Conservation (phyloP, 2,113 vertebrate species). For the Sclerurus mexicanus region DNA sequence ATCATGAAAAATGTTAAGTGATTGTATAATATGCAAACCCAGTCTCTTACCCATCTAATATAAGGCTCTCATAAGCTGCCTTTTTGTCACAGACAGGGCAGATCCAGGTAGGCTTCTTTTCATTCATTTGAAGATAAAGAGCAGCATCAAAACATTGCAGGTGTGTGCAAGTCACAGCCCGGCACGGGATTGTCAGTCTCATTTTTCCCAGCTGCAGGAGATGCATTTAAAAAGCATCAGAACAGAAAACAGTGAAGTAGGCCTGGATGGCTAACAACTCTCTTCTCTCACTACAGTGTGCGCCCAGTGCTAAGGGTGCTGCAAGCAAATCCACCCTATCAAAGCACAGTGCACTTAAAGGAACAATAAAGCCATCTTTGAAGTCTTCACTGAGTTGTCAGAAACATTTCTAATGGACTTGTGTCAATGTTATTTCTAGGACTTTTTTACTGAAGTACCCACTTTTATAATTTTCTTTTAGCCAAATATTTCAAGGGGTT, state of each 20-base stretch:
- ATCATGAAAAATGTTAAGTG: rapidly evolving
- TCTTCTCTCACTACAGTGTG: background rate
- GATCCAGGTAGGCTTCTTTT: constrained; percentile 62
- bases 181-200: constrained; percentile 91
- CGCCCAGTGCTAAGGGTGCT: background rate
- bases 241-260: background rate
- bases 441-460: background rate
- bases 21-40: background rate
- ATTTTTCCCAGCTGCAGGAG: constrained; percentile 90
- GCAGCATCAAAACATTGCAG: constrained; percentile 96
- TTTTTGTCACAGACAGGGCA: constrained; percentile 98
- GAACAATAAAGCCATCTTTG: background rate
- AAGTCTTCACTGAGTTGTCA: background rate
- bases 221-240: background rate
- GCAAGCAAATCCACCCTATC: background rate
- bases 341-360: background rate
- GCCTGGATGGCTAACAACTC: background rate
- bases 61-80: constrained; percentile 91
- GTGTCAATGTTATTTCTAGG: background rate
- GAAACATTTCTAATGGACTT: background rate
- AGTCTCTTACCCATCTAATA: constrained; percentile 88
- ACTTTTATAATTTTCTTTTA: background rate
- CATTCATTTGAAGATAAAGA: constrained; percentile 97
- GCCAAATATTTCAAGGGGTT: background rate
- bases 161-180: constrained; percentile 92